Evolutionary conservation across 53 echinoderm and acorn worm species (phyloP).

Genomic region (Luidia sarsii): DNA sequence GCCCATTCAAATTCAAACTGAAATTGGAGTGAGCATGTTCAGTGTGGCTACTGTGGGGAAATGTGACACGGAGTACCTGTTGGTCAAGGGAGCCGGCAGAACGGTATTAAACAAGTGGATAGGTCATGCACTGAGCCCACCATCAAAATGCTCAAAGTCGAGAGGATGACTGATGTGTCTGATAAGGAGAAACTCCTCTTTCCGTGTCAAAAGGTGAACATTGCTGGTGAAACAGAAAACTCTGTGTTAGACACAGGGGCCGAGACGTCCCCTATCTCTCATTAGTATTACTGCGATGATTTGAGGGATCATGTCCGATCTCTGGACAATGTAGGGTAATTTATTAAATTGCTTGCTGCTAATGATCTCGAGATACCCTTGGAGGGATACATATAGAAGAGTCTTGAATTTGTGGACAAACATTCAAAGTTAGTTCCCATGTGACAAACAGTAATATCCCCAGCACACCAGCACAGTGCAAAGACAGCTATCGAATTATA

Average conservation of each 20-base stretch:
- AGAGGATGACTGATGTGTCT: background rate
- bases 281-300: background rate
- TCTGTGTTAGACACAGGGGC: background rate
- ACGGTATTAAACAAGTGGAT: background rate
- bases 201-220: background rate
- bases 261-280: background rate
- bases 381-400: background rate
- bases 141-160: background rate
- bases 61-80: background rate
- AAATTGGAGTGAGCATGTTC: background rate
- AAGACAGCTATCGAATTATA: too few relatives aligned
- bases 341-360: background rate
- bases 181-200: background rate
- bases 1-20: background rate
- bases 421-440: background rate
- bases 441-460: background rate
- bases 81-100: background rate
- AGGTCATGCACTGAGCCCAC: background rate
- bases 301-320: background rate
- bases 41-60: background rate
- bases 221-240: background rate
- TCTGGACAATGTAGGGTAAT: background rate
- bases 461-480: background rate
- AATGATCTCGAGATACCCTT: background rate
- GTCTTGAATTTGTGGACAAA: background rate